phyloP scores from a whole-genome alignment of 2,797 vertebrate genomes.

The Argya squamiceps region DNA sequence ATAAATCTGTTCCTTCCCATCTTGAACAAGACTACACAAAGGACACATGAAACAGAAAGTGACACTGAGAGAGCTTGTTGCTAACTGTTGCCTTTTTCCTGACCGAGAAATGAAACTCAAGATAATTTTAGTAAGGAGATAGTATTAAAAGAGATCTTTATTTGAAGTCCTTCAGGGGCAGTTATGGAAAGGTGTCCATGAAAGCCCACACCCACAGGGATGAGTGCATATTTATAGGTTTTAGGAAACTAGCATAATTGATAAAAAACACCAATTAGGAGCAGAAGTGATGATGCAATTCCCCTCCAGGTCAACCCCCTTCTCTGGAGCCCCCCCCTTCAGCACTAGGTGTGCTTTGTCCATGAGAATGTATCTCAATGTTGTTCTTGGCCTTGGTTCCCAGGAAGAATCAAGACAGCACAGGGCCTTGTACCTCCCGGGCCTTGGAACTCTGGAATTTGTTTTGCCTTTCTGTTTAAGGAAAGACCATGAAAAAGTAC shows the following conservation, averaged over 20 bases:
- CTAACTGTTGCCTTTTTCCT: background rate
- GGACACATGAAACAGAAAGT: background rate
- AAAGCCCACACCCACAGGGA: background rate
- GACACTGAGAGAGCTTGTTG: background rate
- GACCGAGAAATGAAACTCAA: background rate
- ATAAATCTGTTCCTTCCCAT: background rate
- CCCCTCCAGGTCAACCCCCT: background rate
- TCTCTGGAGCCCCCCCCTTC: background rate
- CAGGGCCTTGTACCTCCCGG: fast-evolving
- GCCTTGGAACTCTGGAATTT: background rate
- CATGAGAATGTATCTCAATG: background rate
- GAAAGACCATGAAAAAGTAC: background rate
- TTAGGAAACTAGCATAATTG: background rate
- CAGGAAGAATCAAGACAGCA: background rate
- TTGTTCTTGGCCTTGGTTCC: background rate
- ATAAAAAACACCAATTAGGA: background rate
- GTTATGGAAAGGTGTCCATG: background rate
- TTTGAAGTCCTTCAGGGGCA: background rate
- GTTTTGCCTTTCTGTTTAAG: background rate
- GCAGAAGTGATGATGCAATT: background rate
- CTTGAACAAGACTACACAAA: background rate
- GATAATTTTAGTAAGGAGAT: background rate
- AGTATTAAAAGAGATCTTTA: background rate
- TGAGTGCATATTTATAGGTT: background rate
- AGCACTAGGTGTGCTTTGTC: background rate